Percentiles rank a stretch among this genome's conserved stretches.
Evolutionary conservation across 2,797 vertebrate species (phyloP).

Genomic region (Mormyrus proboscirostris): DNA sequence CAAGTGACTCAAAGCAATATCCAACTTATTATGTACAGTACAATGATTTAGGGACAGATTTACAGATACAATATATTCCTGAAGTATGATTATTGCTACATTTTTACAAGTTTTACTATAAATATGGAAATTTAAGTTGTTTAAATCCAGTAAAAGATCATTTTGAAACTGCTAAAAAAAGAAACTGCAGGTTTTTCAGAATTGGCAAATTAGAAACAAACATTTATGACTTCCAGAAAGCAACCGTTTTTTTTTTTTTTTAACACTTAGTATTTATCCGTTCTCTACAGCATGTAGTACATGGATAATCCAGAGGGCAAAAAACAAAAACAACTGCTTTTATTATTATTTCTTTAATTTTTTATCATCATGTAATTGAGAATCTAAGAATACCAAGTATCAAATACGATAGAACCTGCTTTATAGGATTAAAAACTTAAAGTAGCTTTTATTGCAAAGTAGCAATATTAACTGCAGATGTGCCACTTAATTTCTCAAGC

Average conservation of each 20-base stretch:
- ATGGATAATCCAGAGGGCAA: not conserved
- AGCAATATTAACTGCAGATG: not conserved
- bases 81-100: not conserved
- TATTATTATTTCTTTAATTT: too few relatives aligned
- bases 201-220: not conserved
- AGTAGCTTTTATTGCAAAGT: not conserved
- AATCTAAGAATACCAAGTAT: not conserved
- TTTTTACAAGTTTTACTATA: not conserved
- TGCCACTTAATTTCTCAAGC: not conserved
- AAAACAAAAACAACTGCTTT: not conserved
- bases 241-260: not conserved
- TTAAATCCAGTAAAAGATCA: not conserved
- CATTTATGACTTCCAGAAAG: not conserved
- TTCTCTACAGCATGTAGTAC: not conserved
- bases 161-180: not conserved
- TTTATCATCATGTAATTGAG: not conserved
- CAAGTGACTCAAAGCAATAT: not conserved
- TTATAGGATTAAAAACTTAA: not conserved
- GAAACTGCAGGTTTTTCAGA: not conserved
- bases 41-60: not conserved
- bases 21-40: not conserved
- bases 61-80: not conserved
- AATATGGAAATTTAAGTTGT: not conserved
- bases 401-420: not conserved
- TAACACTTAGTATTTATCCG: not conserved